Percentiles rank a stretch among this genome's conserved stretches.
Conservation (phyloP, 2,797 vertebrate species). For the Nyctibius grandis region DNA sequence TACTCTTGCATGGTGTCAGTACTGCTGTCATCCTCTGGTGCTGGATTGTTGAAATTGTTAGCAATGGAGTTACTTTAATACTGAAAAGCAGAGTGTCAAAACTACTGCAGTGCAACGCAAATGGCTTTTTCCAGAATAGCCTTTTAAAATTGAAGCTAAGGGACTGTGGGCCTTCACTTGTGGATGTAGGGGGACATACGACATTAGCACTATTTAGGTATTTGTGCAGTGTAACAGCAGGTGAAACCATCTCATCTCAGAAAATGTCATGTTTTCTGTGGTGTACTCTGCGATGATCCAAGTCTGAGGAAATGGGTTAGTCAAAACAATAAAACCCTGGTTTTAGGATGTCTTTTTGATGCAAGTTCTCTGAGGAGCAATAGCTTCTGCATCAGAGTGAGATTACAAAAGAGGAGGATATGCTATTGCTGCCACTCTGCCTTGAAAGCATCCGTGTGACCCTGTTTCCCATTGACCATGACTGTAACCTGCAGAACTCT, state of each 20-base stretch:
- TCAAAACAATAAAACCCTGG: not conserved
- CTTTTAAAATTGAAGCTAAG: not conserved
- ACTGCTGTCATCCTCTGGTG: not conserved
- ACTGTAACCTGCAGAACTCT: not conserved
- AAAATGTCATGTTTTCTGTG: not conserved
- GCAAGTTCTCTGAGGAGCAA: not conserved
- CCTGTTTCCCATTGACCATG: not conserved
- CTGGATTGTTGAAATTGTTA: not conserved
- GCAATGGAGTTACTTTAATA: not conserved
- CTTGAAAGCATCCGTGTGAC: not conserved
- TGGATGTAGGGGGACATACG: rapidly evolving
- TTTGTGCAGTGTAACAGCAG: not conserved
- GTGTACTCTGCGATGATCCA: not conserved
- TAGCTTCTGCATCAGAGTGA: not conserved
- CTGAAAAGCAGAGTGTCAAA: not conserved
- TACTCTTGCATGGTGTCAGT: not conserved
- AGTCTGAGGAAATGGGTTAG: not conserved
- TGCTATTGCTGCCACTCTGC: not conserved
- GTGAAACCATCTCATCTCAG: not conserved
- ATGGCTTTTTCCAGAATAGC: not conserved
- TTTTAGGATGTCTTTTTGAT: not conserved
- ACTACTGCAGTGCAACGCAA: not conserved
- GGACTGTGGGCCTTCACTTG: not conserved
- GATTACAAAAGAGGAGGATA: not conserved
- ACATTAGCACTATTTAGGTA: not conserved